These are phyloP conservation scores for Furnarius figulus DNA, from an alignment of 2,113 vertebrate genomes.

Conservation along the genomic window DNA sequence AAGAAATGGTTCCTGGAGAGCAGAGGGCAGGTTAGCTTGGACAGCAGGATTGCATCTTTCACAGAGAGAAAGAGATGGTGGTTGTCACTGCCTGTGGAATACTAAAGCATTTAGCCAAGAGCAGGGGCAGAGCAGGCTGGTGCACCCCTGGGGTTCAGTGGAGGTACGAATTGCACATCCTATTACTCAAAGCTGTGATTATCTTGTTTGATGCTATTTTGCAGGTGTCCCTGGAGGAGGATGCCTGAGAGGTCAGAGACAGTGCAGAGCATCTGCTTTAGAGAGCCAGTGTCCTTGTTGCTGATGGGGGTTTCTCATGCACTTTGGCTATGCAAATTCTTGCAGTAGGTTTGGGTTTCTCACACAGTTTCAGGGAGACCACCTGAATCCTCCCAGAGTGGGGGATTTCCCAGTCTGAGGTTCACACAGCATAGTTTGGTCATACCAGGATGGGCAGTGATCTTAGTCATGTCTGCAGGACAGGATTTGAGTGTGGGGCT, in stretches of 20 bases:
- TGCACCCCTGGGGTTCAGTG: not conserved
- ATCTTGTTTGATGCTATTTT: not conserved
- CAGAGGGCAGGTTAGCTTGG: not conserved
- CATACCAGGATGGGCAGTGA: accelerated
- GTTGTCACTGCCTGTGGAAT: not conserved
- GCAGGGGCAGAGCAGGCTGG: not conserved
- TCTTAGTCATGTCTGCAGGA: not conserved
- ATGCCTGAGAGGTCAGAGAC: not conserved
- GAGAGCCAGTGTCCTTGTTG: not conserved
- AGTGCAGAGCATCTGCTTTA: not conserved
- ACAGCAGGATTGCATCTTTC: not conserved
- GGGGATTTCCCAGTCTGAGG: not conserved
- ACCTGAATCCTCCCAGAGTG: not conserved
- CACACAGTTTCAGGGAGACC: not conserved
- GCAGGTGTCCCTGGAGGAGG: not conserved
- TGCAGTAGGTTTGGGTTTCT: not conserved
- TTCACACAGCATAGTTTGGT: not conserved
- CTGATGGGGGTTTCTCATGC: not conserved
- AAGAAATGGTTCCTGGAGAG: not conserved
- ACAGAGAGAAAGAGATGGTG: not conserved
- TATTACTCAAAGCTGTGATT: not conserved
- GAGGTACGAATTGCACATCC: not conserved
- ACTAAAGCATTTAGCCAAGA: not conserved
- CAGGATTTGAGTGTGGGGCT: accelerated
- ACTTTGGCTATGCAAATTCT: not conserved